Conservation (phyloP, 2,888 invertebrate genomes). For the Hyposoter didymator region DNA sequence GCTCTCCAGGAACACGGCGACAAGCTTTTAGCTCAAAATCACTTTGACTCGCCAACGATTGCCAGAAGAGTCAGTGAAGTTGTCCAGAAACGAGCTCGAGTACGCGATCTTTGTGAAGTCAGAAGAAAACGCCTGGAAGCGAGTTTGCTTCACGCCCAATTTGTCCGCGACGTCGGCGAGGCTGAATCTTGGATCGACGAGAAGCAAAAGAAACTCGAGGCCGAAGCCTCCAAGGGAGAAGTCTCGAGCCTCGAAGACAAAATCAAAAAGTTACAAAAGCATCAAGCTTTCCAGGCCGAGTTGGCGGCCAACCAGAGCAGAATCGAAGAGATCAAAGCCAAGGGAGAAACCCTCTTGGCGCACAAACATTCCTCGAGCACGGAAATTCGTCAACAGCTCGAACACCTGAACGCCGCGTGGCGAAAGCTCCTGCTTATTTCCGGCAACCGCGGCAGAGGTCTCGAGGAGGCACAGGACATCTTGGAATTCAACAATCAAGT, state of each 20-base stretch:
- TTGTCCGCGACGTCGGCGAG: conserved; percentile 95
- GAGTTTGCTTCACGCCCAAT: conserved; percentile 94
- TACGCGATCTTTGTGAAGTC: conserved; percentile 88
- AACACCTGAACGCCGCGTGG: conserved; percentile 91
- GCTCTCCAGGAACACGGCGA: conserved; percentile 93
- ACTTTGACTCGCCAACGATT: conserved; percentile 94
- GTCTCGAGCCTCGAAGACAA: conserved; percentile 96
- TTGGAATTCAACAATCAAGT: conserved; percentile 98
- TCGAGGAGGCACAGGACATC: conserved; percentile 99
- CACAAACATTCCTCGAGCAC: conserved; percentile 90
- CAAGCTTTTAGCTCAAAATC: conserved; percentile 94
- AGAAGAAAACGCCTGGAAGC: conserved; percentile 91
- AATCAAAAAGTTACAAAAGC: conserved; percentile 96
- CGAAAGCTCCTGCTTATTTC: conserved; percentile 90
- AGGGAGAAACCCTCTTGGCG: conserved; percentile 89
- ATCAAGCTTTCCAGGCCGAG: conserved; percentile 97
- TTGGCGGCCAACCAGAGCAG: conserved; percentile 94
- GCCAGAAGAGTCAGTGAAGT: conserved; percentile 91
- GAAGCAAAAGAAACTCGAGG: conserved; percentile 94
- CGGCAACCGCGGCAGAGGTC: conserved; percentile 89
- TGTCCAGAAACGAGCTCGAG: conserved; percentile 87
- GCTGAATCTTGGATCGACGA: conserved; percentile 96
- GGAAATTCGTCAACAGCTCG: conserved; percentile 89
- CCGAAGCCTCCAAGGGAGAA: conserved; percentile 90
- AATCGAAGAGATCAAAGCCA: conserved; percentile 92